Percentiles rank a stretch among this genome's conserved stretches.
Conservation (phyloP, 2,797 vertebrate genomes). For the Denticeps clupeoides region DNA sequence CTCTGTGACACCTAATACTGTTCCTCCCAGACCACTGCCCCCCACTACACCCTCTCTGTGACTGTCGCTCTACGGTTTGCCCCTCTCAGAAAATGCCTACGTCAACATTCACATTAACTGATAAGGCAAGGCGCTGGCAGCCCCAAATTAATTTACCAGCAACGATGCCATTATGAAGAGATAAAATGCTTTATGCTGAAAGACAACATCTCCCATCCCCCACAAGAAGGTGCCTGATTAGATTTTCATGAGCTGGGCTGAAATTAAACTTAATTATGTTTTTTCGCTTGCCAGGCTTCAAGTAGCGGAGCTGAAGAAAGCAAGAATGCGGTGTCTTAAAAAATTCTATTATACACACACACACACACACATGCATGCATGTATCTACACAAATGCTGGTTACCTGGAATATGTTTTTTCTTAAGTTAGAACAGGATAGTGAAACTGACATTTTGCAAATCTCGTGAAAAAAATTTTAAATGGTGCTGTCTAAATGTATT, state of each 20-base stretch:
- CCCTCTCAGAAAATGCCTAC: background rate
- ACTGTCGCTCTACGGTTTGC: constrained; percentile 35
- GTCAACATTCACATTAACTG: constrained; percentile 39
- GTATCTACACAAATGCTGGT: too few species aligned
- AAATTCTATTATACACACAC: too few species aligned
- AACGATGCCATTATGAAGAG: constrained; percentile 45
- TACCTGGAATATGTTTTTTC: too few species aligned
- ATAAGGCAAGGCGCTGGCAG: constrained; percentile 54
- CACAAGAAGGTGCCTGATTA: background rate
- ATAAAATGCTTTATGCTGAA: constrained; percentile 43
- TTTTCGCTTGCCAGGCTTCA: constrained; percentile 1
- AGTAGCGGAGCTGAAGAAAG: background rate
- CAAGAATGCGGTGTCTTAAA: too few species aligned
- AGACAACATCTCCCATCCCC: constrained; percentile 30
- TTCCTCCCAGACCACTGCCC: constrained; percentile 41
- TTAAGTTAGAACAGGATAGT: too few species aligned
- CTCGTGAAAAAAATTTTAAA: too few species aligned
- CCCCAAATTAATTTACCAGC: constrained; percentile 64
- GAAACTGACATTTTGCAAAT: too few species aligned
- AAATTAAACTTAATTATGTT: background rate
- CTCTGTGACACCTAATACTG: constrained; percentile 62
- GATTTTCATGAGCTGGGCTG: background rate
- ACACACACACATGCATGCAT: too few species aligned
- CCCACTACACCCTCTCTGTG: constrained; percentile 43
- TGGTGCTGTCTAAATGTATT: too few species aligned